phyloP scores from a whole-genome alignment of 2,888 invertebrate genomes.

The Blastobasis adustella region DNA sequence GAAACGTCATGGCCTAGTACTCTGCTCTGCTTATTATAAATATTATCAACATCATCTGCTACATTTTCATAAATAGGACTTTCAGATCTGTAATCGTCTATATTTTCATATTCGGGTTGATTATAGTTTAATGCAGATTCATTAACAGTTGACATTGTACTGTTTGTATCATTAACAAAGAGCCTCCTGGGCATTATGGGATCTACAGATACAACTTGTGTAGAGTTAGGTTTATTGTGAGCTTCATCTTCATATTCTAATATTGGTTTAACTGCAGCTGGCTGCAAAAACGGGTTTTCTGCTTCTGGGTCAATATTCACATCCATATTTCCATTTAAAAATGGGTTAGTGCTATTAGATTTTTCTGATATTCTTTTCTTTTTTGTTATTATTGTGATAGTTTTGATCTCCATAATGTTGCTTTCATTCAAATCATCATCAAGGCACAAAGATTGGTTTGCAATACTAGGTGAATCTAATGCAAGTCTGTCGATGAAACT shows the following conservation, averaged over 20 bases:
- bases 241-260: conserved; percentile 44
- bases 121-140: conserved; percentile 38
- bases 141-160: conserved; percentile 61
- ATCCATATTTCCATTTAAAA: conserved; percentile 47
- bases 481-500: conserved; percentile 66
- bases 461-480: conserved; percentile 50
- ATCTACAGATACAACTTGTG: conserved; percentile 18
- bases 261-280: conserved; percentile 29
- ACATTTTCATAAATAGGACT: conserved; percentile 62
- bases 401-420: conserved; percentile 72
- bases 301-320: conserved; percentile 19
- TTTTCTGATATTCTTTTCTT: conserved; percentile 39
- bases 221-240: conserved; percentile 23
- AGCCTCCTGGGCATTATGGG: conserved; percentile 48
- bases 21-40: conserved; percentile 65
- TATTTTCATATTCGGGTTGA: conserved; percentile 55
- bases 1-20: conserved; percentile 65
- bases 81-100: conserved; percentile 49
- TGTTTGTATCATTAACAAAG: conserved; percentile 54
- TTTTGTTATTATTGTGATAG: conserved; percentile 64
- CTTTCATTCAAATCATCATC: conserved; percentile 71
- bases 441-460: conserved; percentile 55
- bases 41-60: conserved; percentile 29
- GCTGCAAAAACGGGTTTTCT: conserved; percentile 51
- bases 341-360: conserved; percentile 60